Conservation (phyloP, 2,797 vertebrate genomes). For the Eulemur mongoz region DNA sequence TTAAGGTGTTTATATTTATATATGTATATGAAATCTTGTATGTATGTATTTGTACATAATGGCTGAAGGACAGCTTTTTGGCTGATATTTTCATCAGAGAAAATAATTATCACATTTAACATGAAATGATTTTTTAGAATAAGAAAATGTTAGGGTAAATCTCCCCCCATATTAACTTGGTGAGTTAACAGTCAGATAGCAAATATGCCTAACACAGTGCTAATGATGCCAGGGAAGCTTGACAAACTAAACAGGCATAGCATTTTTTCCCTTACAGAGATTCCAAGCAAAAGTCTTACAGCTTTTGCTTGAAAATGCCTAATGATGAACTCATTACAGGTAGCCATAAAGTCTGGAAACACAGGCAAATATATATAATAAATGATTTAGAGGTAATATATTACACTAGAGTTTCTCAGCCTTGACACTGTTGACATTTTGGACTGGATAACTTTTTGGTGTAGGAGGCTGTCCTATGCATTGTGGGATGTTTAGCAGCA, state of each 20-base stretch:
- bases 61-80: background rate
- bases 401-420: background rate
- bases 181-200: background rate
- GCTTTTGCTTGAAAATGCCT: constrained; percentile 13
- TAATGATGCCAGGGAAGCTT: background rate
- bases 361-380: background rate
- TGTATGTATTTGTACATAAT: background rate
- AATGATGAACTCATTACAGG: background rate
- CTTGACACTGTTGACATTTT: background rate
- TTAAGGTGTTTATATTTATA: background rate
- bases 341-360: background rate
- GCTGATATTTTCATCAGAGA: constrained; percentile 6
- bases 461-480: background rate
- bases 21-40: background rate
- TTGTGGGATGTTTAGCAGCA: background rate
- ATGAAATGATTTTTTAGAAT: background rate
- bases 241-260: background rate
- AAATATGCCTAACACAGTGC: background rate
- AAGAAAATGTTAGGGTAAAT: background rate
- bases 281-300: background rate
- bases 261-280: background rate
- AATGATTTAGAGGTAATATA: background rate
- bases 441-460: background rate
- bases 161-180: background rate
- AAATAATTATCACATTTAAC: constrained; percentile 19